Base-by-base conservation (phyloP, 2,797 vertebrate species). In the Champsocephalus gunnari region DNA sequence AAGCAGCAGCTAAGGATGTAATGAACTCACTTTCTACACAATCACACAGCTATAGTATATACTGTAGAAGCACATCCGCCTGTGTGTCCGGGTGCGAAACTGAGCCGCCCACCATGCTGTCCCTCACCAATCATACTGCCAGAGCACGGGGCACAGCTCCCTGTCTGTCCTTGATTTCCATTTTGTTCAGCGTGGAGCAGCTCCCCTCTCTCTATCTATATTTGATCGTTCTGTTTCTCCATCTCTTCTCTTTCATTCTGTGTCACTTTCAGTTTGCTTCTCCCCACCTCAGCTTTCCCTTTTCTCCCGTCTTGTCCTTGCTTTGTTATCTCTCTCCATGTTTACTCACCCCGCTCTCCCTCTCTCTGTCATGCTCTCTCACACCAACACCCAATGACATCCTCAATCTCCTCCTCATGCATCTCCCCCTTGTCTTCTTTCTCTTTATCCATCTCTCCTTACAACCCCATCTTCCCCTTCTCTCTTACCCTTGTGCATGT, bases 41-140 rank as follows among this genome's bases (percentile, higher is more conserved):
- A 77, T 82, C n/a, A 69, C 79, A 84, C 69, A 61, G 56, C 68
- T 78, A 78, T 73, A 70, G 41, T 54, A 34, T 55, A 19, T 16
- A 28, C 24, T 28, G 24, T 28, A 17, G 21, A 57, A 55, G 44
- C 61, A 17, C 13, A 51, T 44, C 21, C 34, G 45, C 58, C 53
- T 60, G 41, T 53, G 59, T 50, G 51, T 63, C 13, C 2, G 14
- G 13, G 56, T 56, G 65, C 55, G 57, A 77, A 68, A 71, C 24
- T 55, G 50, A 83, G 48, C 66, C 13, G 3, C 71, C 72, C 79
- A 79, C 66, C 43, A 49, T 60, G 71, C 66, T 81, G 64, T 61
- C 71, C 34, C 68, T 67, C 60, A 86, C 86, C 89, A 88, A 92
- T 92, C 86, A 91, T 74, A 74, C 73, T 82, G 88, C 70, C 71